These are phyloP conservation scores for Syngnathus typhle DNA, from an alignment of 2,113 vertebrate genomes.

Conservation along the genomic window DNA sequence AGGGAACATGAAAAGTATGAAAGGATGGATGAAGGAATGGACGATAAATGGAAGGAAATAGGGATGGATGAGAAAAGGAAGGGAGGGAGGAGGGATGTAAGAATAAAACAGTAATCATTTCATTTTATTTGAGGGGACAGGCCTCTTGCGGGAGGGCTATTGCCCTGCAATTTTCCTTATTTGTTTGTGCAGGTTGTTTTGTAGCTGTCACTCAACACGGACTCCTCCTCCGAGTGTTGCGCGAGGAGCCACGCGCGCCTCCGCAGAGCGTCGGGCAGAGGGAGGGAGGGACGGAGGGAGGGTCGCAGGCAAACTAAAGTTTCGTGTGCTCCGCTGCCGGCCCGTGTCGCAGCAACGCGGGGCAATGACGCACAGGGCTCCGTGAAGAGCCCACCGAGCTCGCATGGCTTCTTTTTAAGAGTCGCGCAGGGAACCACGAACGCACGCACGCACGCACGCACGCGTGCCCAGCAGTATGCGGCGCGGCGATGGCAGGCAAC, in stretches of 20 bases:
- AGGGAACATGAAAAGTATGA: neutral
- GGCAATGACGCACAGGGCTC: neutral
- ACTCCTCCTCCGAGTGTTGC: neutral
- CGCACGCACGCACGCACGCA: slow-evolving; percentile 20
- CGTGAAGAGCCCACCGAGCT: neutral
- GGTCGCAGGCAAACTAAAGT: neutral
- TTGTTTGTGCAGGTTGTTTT: neutral
- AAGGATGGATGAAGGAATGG: neutral
- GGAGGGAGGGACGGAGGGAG: neutral
- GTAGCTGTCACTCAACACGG: neutral
- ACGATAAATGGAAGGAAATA: too few species aligned
- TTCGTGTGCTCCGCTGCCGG: neutral
- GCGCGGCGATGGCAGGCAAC: slow-evolving; percentile 90
- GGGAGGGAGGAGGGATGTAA: too few species aligned
- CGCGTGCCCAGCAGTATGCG: slow-evolving; percentile 86
- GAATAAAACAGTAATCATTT: too few species aligned
- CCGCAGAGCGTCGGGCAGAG: neutral
- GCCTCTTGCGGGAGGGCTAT: neutral
- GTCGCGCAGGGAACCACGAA: slow-evolving; percentile 5
- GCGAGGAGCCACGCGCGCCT: neutral
- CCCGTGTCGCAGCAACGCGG: neutral
- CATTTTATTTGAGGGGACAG: too few species aligned
- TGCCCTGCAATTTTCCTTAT: neutral
- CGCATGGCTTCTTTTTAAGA: neutral
- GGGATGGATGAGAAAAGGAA: too few species aligned